These are phyloP conservation scores for Ditula angustiorana DNA, from an alignment of 2,888 invertebrate genomes.

Conservation along the genomic window DNA sequence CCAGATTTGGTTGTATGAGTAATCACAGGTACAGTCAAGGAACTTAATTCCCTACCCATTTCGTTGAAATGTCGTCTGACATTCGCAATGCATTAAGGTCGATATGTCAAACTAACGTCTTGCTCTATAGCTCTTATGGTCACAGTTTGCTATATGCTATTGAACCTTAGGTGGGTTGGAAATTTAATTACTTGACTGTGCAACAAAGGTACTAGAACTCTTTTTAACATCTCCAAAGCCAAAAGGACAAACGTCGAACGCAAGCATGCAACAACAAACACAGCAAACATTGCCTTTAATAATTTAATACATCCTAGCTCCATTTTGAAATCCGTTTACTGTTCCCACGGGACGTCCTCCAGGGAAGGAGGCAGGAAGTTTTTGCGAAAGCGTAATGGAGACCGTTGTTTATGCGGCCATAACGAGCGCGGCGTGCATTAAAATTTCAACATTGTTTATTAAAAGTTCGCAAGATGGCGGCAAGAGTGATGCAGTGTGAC, in stretches of 20 bases:
- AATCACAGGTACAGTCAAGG: too few relatives aligned
- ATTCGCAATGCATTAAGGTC: too few relatives aligned
- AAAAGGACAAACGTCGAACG: neutral
- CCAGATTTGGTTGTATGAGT: too few relatives aligned
- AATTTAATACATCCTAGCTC: constrained; percentile 29
- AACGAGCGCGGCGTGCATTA: constrained; percentile 13
- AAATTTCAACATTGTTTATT: constrained; percentile 24
- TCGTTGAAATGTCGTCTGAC: too few relatives aligned
- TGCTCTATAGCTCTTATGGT: too few relatives aligned
- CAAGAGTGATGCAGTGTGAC: neutral
- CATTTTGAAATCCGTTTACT: constrained; percentile 39
- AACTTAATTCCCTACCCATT: too few relatives aligned
- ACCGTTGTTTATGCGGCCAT: constrained; percentile 31
- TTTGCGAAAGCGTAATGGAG: constrained; percentile 21
- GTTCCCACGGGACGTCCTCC: constrained; percentile 7
- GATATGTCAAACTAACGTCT: too few relatives aligned
- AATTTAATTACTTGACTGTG: too few relatives aligned
- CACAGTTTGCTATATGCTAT: too few relatives aligned
- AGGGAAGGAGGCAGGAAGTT: constrained; percentile 19
- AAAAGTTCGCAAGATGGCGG: constrained; percentile 23
- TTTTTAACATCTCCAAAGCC: neutral
- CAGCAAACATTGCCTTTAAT: constrained; percentile 17
- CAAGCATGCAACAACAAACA: constrained; percentile 1
- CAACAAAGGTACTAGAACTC: too few relatives aligned
- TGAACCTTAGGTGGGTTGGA: too few relatives aligned